Evolutionary conservation across 2,113 vertebrate genomes (phyloP), one percentile per base, ranked within the genome.

Genomic region (Fulmarus glacialis): DNA sequence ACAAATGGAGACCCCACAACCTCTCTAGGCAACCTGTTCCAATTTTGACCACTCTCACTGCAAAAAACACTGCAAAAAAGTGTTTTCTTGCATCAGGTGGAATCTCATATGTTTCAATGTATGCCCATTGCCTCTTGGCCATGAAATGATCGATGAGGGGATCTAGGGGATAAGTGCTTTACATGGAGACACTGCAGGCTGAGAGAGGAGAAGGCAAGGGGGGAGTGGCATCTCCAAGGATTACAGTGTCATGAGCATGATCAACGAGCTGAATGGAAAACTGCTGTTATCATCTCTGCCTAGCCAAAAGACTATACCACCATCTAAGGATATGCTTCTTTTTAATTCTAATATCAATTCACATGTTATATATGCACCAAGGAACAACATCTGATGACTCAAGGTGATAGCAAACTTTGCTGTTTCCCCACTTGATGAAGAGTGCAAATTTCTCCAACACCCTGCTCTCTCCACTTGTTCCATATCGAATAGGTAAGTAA

Each of bases 71-170:
- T 20, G 34, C 9, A 75, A 74, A 72, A 23, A 50, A 23, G 3
- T 11, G 5, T 47, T 81, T 47, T 32, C 40, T 47, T 52, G 12
- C 20, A 63, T 81, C 21, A 59, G n/a, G 22, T 32, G 10, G 42
- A 75, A 53, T 93, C 24, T 87, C 32, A 40, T 45, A 8, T 14
- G 3, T 87, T 72, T 81, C 67, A 55, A 15, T 68, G 72, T 68
- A 77, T 70, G 21, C 19, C 34, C 1, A 0, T 9, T 87, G 32
- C 12, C n/a, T 87, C 73, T 58, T 53, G 26, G 32, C 12, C 53
- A 90, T 72, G 73, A 78, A 74, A 47, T 0, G 0, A 84, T 70
- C 0, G 0, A 56, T 56, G 59, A 88, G 16, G 23, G 15, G 18
- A 77, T 78, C 40, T 34, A 77, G n/a, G 13, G 32, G 20, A 14